phyloP scores from a whole-genome alignment of 2,888 invertebrate species.

The Parascotia fuliginaria region DNA sequence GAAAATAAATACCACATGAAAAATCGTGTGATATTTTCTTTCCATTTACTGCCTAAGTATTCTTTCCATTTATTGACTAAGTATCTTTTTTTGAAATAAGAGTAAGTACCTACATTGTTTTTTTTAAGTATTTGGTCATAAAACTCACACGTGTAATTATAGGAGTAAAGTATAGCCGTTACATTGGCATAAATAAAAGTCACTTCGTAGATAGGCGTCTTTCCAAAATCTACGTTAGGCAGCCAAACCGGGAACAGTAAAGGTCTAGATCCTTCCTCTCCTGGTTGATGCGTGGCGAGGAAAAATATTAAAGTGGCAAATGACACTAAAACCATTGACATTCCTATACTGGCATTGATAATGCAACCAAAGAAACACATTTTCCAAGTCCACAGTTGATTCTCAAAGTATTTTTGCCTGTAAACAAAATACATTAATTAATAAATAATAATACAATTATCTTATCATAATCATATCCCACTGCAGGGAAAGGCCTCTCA shows the following conservation, averaged over 20 bases:
- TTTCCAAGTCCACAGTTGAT: slow-evolving; percentile 61
- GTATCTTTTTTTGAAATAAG: no score
- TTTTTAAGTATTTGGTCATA: no score
- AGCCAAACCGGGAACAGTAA: slow-evolving; percentile 63
- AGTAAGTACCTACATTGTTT: no score
- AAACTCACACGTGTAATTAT: slow-evolving; percentile 64
- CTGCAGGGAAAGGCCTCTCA: no score
- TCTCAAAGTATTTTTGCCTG: slow-evolving; percentile 58
- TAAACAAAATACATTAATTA: slow-evolving; percentile 14
- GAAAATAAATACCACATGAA: no score
- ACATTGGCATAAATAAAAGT: slow-evolving; percentile 51
- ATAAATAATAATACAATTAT: no score
- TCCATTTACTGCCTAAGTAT: no score
- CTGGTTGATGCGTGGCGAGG: slow-evolving; percentile 40
- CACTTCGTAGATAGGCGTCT: slow-evolving; percentile 60
- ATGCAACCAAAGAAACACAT: slow-evolving; percentile 43
- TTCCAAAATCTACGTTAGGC: slow-evolving; percentile 49
- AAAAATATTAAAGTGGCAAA: slow-evolving; percentile 42
- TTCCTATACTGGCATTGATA: slow-evolving; percentile 42
- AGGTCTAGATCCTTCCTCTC: slow-evolving; percentile 46
- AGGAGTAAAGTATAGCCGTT: slow-evolving; percentile 41
- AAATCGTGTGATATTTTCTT: no score
- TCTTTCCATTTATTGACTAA: no score
- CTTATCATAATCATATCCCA: no score
- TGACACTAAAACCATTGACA: slow-evolving; percentile 46